Evolutionary conservation across 2,113 vertebrate genomes (phyloP).

Genomic region (Grus americana): DNA sequence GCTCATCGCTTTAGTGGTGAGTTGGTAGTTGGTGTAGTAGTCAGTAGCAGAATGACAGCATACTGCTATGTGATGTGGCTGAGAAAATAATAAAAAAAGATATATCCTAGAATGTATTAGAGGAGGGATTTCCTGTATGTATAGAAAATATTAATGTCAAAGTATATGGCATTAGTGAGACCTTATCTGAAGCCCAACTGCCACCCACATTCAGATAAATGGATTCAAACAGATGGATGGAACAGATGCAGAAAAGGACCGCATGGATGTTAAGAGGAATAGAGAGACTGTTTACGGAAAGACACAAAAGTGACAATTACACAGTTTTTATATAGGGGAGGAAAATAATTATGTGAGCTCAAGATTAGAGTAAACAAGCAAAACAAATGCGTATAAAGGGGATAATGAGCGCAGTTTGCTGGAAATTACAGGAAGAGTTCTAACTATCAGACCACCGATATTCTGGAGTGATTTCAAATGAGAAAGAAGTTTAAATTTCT

Average conservation of each 20-base stretch:
- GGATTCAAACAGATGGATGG: not conserved
- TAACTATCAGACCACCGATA: not conserved
- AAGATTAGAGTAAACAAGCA: not conserved
- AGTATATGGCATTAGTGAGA: not conserved
- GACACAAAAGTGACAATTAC: not conserved
- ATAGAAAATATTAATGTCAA: not conserved
- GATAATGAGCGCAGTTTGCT: not conserved
- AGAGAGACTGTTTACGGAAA: not conserved
- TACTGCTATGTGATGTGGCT: not conserved
- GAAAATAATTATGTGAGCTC: not conserved
- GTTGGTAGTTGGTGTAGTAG: not conserved
- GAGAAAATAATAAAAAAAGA: not conserved
- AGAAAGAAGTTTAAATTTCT: not conserved
- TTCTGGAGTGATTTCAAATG: not conserved
- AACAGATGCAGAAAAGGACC: slow-evolving; percentile 1
- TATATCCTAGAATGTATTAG: not conserved
- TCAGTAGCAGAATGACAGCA: not conserved
- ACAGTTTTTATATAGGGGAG: not conserved
- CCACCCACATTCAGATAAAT: not conserved
- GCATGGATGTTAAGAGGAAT: not conserved
- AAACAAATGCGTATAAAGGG: not conserved
- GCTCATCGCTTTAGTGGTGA: not conserved
- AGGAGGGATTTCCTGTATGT: not conserved
- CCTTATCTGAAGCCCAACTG: not conserved
- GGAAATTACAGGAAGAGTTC: not conserved